Evolutionary conservation across 2,888 invertebrate genomes (phyloP).

Genomic region (Drosophila anomalata): DNA sequence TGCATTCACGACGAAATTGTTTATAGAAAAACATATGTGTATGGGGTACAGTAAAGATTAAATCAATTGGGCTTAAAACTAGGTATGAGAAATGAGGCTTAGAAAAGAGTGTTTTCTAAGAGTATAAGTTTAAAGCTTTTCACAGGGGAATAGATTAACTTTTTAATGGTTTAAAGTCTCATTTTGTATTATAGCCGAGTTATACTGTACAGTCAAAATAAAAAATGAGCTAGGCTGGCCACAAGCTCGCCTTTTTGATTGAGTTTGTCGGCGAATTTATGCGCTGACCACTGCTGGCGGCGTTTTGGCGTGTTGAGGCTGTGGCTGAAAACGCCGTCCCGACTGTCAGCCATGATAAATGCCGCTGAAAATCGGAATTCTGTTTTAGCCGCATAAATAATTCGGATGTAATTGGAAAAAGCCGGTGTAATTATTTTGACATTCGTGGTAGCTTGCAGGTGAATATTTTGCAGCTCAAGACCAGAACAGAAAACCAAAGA

Average conservation of each 20-base stretch:
- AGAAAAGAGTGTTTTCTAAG: neutral
- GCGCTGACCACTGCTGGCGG: conserved; percentile 43
- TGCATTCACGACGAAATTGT: conserved; percentile 76
- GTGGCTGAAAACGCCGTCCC: conserved; percentile 62
- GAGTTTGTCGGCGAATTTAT: conserved; percentile 66
- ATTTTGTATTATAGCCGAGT: neutral
- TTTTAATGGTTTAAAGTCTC: neutral
- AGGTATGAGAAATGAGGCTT: neutral
- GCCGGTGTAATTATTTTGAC: conserved; percentile 29
- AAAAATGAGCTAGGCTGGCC: conserved; percentile 36
- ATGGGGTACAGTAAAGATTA: neutral
- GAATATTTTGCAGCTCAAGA: conserved; percentile 14
- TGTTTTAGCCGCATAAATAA: conserved; percentile 60
- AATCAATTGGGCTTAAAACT: neutral
- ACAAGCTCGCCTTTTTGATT: conserved; percentile 44
- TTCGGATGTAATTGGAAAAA: conserved; percentile 50
- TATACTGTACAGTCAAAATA: conserved; percentile 15
- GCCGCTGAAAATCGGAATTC: conserved; percentile 50
- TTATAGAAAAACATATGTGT: conserved; percentile 42
- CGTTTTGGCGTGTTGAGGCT: conserved; percentile 53
- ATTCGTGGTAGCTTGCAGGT: conserved; percentile 19
- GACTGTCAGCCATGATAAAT: conserved; percentile 63
- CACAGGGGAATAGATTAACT: no score
- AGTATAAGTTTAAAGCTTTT: neutral
- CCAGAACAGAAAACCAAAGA: conserved; percentile 6